Evolutionary conservation across 2,113 vertebrate species (phyloP), one percentile per base, ranked within the genome.

Genomic region (Oreochromis tanganicae): DNA sequence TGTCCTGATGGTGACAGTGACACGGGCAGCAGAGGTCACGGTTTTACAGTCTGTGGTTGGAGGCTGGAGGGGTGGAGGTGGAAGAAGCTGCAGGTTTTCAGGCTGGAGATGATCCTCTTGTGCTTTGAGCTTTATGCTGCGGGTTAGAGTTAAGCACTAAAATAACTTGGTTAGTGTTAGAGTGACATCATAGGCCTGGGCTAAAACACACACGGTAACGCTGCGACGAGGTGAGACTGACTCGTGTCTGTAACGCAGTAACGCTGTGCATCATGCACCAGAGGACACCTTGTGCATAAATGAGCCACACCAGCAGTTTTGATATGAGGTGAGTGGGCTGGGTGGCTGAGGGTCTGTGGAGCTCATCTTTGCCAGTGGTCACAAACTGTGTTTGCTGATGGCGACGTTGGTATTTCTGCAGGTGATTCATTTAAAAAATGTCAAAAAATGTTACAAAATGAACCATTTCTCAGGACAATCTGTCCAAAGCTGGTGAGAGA

Each of bases 181-280:
- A 43, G 14, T 46, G 24, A 19, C 38, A 27, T 73, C 68, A 17
- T 0, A 16, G 68, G 21, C 36, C 0, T 0, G 3, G 63, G 63
- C 19, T 68, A 0, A 41, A 41, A 41, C 63, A 4, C 63, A 1
- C n/a, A 41, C 63, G 24, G 12, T 5, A 24, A 27, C 13, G 4
- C 38, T 6, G 38, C 1, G 4, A 46, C 4, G 4, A 9, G 7
- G 2, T 19, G 50, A 43, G n/a, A 10, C 21, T 4, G n/a, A 24
- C 66, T 71, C 3, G 0, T 34, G 57, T 71, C 66, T 71, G 13
- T 73, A 27, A 73, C 2, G 21, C 5, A 16, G 21, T 43, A 24
- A 73, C 13, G 8, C 1, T 2, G 13, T 27, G 41, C 41, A 0
- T 46, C 68, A 4, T 5, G 41, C 24, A 50, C 24, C 43, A 50